These are phyloP conservation scores for Arenaria interpres DNA, from an alignment of 2,113 vertebrate species.

Conservation along the genomic window DNA sequence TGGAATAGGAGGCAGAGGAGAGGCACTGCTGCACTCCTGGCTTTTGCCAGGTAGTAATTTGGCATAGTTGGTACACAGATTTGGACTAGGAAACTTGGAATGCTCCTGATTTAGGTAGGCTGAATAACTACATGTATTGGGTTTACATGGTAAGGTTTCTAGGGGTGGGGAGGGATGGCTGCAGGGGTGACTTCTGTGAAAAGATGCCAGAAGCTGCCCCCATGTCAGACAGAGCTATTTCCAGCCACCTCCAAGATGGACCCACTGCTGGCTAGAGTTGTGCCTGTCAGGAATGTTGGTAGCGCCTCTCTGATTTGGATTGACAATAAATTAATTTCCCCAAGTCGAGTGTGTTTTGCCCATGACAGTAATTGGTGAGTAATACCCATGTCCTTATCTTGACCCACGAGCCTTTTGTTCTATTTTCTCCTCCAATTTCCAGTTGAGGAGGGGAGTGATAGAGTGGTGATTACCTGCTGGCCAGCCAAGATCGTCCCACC, in stretches of 20 bases:
- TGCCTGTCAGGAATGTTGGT: not conserved
- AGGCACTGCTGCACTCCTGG: not conserved
- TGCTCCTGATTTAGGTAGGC: not conserved
- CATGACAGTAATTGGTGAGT: not conserved
- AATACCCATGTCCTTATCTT: not conserved
- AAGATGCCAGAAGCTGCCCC: not conserved
- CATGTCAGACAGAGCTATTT: not conserved
- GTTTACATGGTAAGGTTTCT: not conserved
- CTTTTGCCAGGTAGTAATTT: not conserved
- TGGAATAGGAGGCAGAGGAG: not conserved
- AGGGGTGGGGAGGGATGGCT: accelerated
- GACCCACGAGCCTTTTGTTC: not conserved
- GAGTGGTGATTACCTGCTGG: not conserved
- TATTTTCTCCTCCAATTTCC: not conserved
- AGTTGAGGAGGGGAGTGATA: not conserved
- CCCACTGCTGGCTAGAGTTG: not conserved
- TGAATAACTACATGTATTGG: not conserved
- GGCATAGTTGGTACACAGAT: not conserved
- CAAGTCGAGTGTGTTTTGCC: not conserved
- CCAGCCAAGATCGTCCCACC: not conserved
- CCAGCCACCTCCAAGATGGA: not conserved
- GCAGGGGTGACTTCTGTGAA: not conserved
- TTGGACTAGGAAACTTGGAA: not conserved
- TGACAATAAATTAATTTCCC: not conserved
- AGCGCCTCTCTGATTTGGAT: not conserved